Percentiles rank a stretch among this genome's conserved stretches.
These are phyloP conservation scores for Odontocolon sp. DNA, from an alignment of 2,888 invertebrate genomes.

Conservation along the genomic window DNA sequence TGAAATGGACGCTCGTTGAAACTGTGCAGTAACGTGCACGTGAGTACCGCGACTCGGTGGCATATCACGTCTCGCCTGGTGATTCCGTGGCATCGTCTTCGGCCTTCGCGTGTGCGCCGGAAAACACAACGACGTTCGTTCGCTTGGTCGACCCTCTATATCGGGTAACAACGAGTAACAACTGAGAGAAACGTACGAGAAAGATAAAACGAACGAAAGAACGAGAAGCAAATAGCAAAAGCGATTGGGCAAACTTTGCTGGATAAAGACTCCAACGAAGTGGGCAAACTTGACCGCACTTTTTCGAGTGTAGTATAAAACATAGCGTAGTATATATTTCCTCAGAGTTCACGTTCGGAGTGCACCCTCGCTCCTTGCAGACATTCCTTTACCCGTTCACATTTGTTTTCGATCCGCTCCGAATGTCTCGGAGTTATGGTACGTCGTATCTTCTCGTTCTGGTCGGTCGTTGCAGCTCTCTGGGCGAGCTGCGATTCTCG, in stretches of 20 bases:
- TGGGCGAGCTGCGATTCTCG: constrained; percentile 17
- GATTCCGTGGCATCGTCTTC: constrained; percentile 17
- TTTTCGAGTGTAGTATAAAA: not conserved
- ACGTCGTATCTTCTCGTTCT: constrained; percentile 28
- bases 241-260: constrained; percentile 26
- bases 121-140: not conserved
- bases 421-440: constrained; percentile 33
- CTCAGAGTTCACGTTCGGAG: not conserved
- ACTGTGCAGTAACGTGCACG: constrained; percentile 10
- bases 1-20: constrained; percentile 17
- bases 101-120: constrained; percentile 20
- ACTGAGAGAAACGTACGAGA: not conserved
- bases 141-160: not conserved
- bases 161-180: constrained; percentile 24
- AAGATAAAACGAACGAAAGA: constrained; percentile 1
- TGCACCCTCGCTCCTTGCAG: not conserved
- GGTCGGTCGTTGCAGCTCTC: not conserved
- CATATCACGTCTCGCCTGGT: not conserved
- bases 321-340: not conserved
- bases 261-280: constrained; percentile 7
- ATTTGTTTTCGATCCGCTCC: constrained; percentile 30
- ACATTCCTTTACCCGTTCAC: not conserved
- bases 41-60: not conserved
- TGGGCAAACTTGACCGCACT: constrained; percentile 29
- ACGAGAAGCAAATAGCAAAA: not conserved